Evolutionary conservation across 2,888 invertebrate species (phyloP), one percentile per base, ranked within the genome.

Genomic region (Chelonus formosanus): DNA sequence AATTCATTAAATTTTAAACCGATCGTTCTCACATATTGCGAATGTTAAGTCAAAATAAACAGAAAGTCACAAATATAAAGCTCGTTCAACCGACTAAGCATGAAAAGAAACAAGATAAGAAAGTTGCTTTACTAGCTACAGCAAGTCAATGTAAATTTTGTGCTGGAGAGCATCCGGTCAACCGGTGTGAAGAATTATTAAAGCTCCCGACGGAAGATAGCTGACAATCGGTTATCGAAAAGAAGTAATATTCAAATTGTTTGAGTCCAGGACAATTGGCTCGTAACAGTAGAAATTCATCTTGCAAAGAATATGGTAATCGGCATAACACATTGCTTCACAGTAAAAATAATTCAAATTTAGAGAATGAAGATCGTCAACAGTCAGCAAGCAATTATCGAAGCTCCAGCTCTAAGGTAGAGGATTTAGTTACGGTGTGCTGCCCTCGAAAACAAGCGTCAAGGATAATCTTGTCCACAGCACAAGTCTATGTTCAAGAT

Each of bases 301-400:
- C 61, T 2, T 76, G 74, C 54, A 72, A 58, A 67, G 69, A 62
- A 56, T 75, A 74, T 50, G 56, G 56, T 8, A 65, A 47, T 36
- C 67, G 58, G 8, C 71, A 74, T 53, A 68, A 67, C 31, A 67
- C 67, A 3, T 35, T 70, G 32, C 52, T 71, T 3, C 71, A 70
- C 59, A 54, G 53, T 35, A 63, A 70, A 34, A 32, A 10, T n/a
- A 65, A 63, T 10, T 4, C 54, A 32, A 50, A 56, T 4, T 5
- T 35, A 10, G 56, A 10, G 40, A 36, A 7, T 7, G 7, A 34
- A 31, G 56, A 56, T 6, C 5, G 10, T 8, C n/a, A 34, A 56
- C 55, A 4, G 52, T 3, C 62, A 31, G 34, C 53, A 10, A 53
- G 60, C n/a, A 52, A 59, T 5, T 40, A 44, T 6, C 48, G 54